Conservation (phyloP, 2,797 vertebrate species). For the Psittacula echo region DNA sequence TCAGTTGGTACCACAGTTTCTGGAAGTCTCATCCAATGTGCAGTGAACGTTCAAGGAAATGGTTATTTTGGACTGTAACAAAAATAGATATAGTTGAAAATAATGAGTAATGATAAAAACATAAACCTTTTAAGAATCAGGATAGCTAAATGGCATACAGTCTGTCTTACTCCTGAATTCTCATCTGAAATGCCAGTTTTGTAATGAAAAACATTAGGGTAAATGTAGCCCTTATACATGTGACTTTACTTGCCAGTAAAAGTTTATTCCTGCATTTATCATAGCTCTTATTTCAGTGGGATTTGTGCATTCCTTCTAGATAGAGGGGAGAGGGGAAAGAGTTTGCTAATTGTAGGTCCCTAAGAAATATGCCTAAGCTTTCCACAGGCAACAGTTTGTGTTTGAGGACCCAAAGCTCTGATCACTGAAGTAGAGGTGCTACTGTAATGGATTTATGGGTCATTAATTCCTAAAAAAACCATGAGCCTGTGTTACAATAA, state of each 20-base stretch:
- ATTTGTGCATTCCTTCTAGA: not conserved
- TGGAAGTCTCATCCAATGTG: not conserved
- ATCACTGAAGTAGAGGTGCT: not conserved
- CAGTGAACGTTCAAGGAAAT: not conserved
- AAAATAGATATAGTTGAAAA: not conserved
- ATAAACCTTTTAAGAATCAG: not conserved
- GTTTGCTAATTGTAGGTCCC: not conserved
- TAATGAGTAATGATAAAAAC: not conserved
- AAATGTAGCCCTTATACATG: not conserved
- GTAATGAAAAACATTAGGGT: not conserved
- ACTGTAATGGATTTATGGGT: not conserved
- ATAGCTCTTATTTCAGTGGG: not conserved
- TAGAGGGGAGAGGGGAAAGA: not conserved
- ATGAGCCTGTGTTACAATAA: not conserved
- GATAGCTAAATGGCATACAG: not conserved
- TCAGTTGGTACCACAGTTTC: not conserved
- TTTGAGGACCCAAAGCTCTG: not conserved
- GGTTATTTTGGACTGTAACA: not conserved
- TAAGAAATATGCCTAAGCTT: not conserved
- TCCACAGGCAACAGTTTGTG: not conserved
- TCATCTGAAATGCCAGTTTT: not conserved
- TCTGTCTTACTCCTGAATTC: not conserved
- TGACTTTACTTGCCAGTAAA: not conserved
- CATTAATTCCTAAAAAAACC: not conserved
- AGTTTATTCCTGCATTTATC: not conserved